phyloP scores from a whole-genome alignment of 2,797 vertebrate species.

The Pyrocephalus nanus region DNA sequence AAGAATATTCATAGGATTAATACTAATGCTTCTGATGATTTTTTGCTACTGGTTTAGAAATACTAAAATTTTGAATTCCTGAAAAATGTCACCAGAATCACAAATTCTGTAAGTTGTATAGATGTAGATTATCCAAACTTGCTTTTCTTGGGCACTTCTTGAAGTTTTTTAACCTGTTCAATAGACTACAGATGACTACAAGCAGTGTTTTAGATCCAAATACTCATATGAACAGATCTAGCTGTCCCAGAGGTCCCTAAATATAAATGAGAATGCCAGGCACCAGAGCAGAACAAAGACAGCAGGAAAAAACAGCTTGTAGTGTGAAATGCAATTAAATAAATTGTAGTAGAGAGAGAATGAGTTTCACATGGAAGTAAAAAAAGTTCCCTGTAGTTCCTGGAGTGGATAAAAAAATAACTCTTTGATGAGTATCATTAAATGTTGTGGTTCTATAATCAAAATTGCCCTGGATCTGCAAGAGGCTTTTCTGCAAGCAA shows the following conservation, averaged over 20 bases:
- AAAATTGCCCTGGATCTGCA: background rate
- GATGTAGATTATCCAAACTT: background rate
- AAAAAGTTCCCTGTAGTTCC: background rate
- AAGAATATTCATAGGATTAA: background rate
- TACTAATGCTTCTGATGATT: background rate
- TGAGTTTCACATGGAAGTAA: background rate
- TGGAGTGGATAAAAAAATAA: background rate
- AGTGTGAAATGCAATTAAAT: slow-evolving; percentile 16
- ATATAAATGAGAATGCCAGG: background rate
- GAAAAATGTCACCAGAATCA: background rate
- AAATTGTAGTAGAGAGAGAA: background rate
- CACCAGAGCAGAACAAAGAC: slow-evolving; percentile 28
- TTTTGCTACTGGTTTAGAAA: background rate
- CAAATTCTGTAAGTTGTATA: background rate
- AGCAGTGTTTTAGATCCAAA: background rate
- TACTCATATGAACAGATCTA: background rate
- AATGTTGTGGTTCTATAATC: background rate
- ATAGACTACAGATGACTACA: background rate
- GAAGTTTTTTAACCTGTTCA: background rate
- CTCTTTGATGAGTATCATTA: slow-evolving; percentile 4
- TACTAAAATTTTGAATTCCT: background rate
- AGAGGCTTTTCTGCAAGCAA: background rate
- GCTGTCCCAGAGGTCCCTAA: background rate
- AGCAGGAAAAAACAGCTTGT: background rate
- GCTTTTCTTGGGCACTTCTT: background rate